Percentiles rank a stretch among this genome's conserved stretches.
Evolutionary conservation across 2,797 vertebrate species (phyloP).

Genomic region (Eulemur albifrons): DNA sequence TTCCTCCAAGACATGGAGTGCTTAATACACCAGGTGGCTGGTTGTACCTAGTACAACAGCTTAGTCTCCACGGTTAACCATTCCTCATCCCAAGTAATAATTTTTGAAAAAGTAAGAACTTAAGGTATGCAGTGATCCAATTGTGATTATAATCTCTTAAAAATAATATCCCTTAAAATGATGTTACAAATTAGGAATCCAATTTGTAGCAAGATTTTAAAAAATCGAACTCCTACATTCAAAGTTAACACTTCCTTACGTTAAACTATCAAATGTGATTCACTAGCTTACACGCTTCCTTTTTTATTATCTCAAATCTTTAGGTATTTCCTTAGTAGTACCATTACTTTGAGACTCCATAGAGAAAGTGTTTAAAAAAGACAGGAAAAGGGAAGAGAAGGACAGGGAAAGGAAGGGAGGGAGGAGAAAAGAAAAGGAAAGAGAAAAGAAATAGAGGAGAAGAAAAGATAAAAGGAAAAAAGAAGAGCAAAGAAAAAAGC

Average conservation of each 20-base stretch:
- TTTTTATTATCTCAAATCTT: neutral
- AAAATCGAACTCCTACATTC: neutral
- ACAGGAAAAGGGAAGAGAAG: accelerated
- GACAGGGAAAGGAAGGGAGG: accelerated
- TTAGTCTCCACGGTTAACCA: neutral
- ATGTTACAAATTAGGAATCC: neutral
- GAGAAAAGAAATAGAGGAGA: neutral
- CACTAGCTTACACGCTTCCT: neutral
- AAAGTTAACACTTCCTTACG: neutral
- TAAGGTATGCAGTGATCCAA: neutral
- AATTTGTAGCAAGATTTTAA: slow-evolving; percentile 5
- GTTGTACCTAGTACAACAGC: accelerated
- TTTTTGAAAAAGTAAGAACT: neutral
- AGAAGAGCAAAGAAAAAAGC: neutral
- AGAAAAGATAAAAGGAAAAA: no score
- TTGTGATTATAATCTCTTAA: neutral
- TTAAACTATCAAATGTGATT: neutral
- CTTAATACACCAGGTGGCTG: accelerated
- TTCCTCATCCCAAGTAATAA: neutral
- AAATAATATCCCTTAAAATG: neutral
- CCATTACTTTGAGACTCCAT: neutral
- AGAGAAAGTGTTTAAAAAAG: neutral
- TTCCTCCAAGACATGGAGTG: neutral
- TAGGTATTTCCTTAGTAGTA: neutral
- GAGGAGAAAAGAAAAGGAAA: accelerated